Base-by-base conservation (phyloP, 2,888 invertebrate genomes). In the Drosophila nigricruria region DNA sequence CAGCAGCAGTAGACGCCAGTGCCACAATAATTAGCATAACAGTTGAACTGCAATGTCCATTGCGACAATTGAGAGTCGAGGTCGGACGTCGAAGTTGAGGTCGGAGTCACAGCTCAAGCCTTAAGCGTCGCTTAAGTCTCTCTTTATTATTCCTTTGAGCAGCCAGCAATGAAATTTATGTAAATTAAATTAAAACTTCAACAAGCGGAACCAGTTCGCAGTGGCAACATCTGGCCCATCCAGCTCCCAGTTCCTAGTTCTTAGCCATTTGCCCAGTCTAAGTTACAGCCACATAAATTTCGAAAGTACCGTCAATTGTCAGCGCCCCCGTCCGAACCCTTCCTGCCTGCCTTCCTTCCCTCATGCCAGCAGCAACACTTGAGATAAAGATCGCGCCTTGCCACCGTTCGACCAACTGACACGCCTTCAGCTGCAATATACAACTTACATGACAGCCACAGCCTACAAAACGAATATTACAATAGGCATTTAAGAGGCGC, bases 141-240 rank as follows among this genome's bases (percentile, higher is more conserved):
- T 53, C 36, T 43, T 18, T 25, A 16, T 18, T 54, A 32, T 43
- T 45, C 38, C 68, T 57, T 53, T 59, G 66, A 23, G 68, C 88
- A 87, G 75, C 85, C 70, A 88, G 78, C 80, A 77, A 85, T 89
- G 86, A 88, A 85, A 91, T 82, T 89, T 89, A 91, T 91, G 91
- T 77, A 88, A 90, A 91, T 90, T 89, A 75, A 88, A 90, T 84
- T 79, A 81, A 73, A 87, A 84, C 88, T 87, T 87, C 82, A 81
- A 88, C 73, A 77, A 90, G 89, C 91, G 91, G 84, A 91, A 91
- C 91, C 87, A 72, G 52, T 43, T 27, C 16, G 23, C 47, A 36
- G 53, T 30, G 34, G 61, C 71, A 73, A 43, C 89, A 84, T 84
- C 76, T 84, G 84, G 89, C 77, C 14, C 58, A 36, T 1, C 16